phyloP scores from a whole-genome alignment of 2,888 invertebrate genomes.

The Limnephilus auricula region DNA sequence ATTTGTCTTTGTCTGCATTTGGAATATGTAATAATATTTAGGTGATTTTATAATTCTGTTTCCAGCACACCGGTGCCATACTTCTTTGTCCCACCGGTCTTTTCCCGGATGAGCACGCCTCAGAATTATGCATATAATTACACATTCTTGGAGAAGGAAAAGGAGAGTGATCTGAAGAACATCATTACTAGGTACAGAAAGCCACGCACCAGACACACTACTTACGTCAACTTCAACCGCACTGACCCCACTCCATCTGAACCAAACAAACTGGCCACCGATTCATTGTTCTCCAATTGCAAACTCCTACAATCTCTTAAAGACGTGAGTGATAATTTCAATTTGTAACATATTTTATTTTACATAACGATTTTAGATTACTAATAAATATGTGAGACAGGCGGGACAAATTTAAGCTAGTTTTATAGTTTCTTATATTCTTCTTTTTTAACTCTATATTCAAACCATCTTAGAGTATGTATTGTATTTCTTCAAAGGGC shows the following conservation, averaged over 20 bases:
- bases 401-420: too few species aligned
- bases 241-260: constrained; percentile 80
- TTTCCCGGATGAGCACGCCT: constrained; percentile 86
- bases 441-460: too few species aligned
- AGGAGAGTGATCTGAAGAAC: constrained; percentile 70
- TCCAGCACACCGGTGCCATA: constrained; percentile 69
- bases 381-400: neutral
- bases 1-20: neutral
- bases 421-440: too few species aligned
- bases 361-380: neutral
- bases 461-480: too few species aligned
- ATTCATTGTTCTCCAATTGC: constrained; percentile 73
- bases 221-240: constrained; percentile 81
- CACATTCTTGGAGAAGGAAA: constrained; percentile 71
- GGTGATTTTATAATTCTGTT: constrained; percentile 9
- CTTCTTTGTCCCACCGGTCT: constrained; percentile 87
- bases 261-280: constrained; percentile 79
- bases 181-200: constrained; percentile 76
- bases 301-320: constrained; percentile 75
- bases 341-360: neutral
- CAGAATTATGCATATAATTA: constrained; percentile 73
- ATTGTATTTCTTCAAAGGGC: too few species aligned
- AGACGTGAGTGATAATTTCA: constrained; percentile 70
- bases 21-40: neutral
- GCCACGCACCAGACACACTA: constrained; percentile 78